These are phyloP conservation scores for Yoshiicerus persimilis DNA, from an alignment of 1,140 invertebrate species.

Conservation along the genomic window DNA sequence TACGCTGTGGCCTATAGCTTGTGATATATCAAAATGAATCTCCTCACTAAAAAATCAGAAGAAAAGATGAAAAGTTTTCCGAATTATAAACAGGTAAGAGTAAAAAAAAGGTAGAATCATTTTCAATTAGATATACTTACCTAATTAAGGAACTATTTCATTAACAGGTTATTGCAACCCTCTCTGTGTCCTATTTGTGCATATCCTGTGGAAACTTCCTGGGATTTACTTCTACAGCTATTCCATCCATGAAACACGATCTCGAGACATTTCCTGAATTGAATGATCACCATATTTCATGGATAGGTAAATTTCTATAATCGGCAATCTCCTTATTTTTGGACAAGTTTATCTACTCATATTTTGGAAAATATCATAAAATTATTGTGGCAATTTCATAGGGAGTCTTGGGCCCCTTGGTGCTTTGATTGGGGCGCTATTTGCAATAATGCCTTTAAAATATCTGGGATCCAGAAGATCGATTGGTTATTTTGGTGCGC, in stretches of 20 bases:
- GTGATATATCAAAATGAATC: not conserved
- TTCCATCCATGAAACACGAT: conserved; percentile 41
- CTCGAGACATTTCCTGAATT: conserved; percentile 19
- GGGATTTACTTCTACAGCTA: conserved; percentile 37
- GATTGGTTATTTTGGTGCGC: conserved; percentile 23
- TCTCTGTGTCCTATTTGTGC: conserved; percentile 28
- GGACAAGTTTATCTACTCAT: not conserved
- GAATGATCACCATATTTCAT: conserved; percentile 34
- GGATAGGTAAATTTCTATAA: conserved; percentile 39
- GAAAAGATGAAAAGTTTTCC: not conserved
- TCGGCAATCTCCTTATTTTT: not conserved
- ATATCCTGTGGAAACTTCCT: conserved; percentile 42
- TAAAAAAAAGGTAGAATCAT: not conserved
- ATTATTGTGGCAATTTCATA: no score
- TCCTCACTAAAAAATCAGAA: not conserved
- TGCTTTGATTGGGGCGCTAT: conserved; percentile 30
- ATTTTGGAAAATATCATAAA: not conserved
- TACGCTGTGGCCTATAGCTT: not conserved
- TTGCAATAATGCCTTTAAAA: conserved; percentile 25
- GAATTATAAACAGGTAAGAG: not conserved
- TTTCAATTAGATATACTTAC: not conserved
- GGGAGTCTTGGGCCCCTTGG: conserved; percentile 43
- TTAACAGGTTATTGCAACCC: conserved; percentile 26
- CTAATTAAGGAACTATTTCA: not conserved
- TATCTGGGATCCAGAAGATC: conserved; percentile 25